Percentiles rank a stretch among this genome's conserved stretches.
These are phyloP conservation scores for Notechis scutatus DNA, from an alignment of 2,113 vertebrate genomes.

Conservation along the genomic window DNA sequence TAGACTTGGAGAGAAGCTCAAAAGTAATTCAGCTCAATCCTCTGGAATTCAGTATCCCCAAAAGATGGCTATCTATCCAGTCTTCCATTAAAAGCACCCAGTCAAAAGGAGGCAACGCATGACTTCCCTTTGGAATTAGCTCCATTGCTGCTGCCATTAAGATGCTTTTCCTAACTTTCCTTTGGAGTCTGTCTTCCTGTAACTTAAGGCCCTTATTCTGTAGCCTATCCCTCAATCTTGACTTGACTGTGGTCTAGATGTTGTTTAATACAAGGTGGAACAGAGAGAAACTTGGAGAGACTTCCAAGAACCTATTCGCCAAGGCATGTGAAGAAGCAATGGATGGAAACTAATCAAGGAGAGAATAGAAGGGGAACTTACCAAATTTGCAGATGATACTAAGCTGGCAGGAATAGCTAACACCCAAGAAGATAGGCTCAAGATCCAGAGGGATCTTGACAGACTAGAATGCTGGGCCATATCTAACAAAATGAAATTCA, in stretches of 20 bases:
- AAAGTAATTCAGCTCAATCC: not conserved
- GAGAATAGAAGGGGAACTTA: too few relatives aligned
- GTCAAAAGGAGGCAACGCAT: not conserved
- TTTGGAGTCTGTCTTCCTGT: not conserved
- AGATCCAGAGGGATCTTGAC: too few relatives aligned
- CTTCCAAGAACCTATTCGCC: too few relatives aligned
- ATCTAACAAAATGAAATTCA: too few relatives aligned
- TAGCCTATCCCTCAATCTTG: not conserved
- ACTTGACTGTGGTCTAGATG: too few relatives aligned
- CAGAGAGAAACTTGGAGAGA: not conserved
- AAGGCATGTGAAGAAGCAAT: too few relatives aligned
- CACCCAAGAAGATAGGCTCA: too few relatives aligned
- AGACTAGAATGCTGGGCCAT: too few relatives aligned
- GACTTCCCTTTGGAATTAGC: not conserved
- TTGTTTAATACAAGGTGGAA: too few relatives aligned
- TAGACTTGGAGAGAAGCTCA: not conserved
- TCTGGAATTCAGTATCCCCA: not conserved
- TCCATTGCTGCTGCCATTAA: not conserved
- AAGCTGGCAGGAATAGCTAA: too few relatives aligned
- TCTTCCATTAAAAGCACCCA: not conserved
- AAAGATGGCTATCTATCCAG: not conserved
- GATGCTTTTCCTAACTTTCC: not conserved
- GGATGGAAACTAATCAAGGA: too few relatives aligned
- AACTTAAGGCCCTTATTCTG: not conserved
- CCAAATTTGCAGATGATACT: too few relatives aligned